Conservation (phyloP, 2,888 invertebrate species). For the Chironomus riparius region DNA sequence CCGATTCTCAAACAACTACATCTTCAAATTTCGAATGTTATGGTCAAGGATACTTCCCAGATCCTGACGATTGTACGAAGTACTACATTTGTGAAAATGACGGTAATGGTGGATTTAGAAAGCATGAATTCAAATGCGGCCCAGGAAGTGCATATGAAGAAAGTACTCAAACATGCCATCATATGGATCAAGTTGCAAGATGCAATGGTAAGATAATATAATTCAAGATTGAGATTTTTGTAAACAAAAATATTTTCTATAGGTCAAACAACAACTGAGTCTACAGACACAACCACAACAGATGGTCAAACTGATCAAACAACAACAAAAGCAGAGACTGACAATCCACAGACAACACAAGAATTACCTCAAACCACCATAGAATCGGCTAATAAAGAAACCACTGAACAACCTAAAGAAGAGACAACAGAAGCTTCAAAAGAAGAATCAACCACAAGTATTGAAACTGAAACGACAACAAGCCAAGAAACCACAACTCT, state of each 20-base stretch:
- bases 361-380: constrained; percentile 28
- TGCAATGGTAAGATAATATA: background rate
- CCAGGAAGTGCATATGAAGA: constrained; percentile 72
- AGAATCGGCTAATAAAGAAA: constrained; percentile 18
- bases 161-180: constrained; percentile 5
- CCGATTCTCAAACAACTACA: background rate
- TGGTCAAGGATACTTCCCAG: constrained; percentile 53
- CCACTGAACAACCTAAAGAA: background rate
- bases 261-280: background rate
- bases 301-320: background rate
- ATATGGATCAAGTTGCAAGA: constrained; percentile 1
- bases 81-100: constrained; percentile 45
- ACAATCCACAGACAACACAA: background rate
- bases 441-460: constrained; percentile 28
- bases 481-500: background rate
- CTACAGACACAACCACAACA: constrained; percentile 31
- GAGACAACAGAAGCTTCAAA: background rate
- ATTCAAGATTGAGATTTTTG: background rate
- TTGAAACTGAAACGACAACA: constrained; percentile 9
- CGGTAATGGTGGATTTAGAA: constrained; percentile 50
- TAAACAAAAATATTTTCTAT: background rate
- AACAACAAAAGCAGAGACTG: background rate
- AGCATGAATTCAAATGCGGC: constrained; percentile 63
- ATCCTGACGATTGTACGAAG: constrained; percentile 51
- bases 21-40: constrained; percentile 38